phyloP scores from a whole-genome alignment of 92 coral and sea anemone species.

The Parazoanthus darwini region DNA sequence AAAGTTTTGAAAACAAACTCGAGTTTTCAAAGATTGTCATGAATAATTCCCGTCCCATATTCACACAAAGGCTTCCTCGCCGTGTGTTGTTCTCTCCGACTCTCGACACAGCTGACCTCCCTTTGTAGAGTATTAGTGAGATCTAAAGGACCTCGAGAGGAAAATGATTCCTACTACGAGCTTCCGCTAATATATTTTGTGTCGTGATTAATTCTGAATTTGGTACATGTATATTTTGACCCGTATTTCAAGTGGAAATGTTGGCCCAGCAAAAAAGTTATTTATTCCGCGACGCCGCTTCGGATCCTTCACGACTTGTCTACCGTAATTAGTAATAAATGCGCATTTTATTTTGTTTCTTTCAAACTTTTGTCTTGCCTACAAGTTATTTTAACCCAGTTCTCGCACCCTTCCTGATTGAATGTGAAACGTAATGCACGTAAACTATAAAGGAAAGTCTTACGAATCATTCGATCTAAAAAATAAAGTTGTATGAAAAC shows the following conservation, averaged over 20 bases:
- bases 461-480: neutral
- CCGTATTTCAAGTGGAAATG: constrained; percentile 20
- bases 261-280: neutral
- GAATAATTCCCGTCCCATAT: constrained; percentile 4
- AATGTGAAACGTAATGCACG: neutral
- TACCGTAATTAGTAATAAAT: constrained; percentile 17
- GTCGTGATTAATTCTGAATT: constrained; percentile 1
- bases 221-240: neutral
- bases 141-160: neutral
- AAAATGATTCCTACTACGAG: constrained; percentile 1
- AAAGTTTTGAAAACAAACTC: constrained; percentile 19
- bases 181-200: neutral
- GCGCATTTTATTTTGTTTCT: neutral
- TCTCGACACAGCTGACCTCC: neutral
- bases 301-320: neutral
- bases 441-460: neutral
- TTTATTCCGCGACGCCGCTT: constrained; percentile 31
- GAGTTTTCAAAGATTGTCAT: neutral
- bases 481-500: neutral
- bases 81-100: neutral
- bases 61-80: neutral
- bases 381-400: neutral
- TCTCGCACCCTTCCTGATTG: neutral
- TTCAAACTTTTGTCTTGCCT: neutral
- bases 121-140: neutral